Percentiles rank a stretch among this genome's conserved stretches.
phyloP scores from a whole-genome alignment of 1,140 invertebrate genomes.

The Saccostrea cuccullata region DNA sequence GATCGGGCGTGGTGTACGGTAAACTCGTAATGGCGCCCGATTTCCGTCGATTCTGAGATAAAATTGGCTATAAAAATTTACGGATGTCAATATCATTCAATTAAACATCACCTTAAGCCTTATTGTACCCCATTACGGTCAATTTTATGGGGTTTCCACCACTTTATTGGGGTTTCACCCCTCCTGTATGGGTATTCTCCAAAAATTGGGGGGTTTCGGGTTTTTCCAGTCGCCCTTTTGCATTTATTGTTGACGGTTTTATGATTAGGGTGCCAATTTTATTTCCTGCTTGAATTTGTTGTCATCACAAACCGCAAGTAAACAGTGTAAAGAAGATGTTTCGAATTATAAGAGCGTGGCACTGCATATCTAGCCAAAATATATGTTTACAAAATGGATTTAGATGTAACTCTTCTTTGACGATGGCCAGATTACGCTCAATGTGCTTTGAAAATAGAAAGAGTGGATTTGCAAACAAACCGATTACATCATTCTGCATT shows the following conservation, averaged over 20 bases:
- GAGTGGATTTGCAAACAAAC: neutral
- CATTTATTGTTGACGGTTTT: neutral
- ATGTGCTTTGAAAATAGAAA: neutral
- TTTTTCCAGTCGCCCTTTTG: no score
- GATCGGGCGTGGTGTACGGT: no score
- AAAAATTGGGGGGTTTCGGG: no score
- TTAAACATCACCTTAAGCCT: no score
- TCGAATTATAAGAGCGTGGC: neutral
- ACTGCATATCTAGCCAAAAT: neutral
- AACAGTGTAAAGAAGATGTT: neutral
- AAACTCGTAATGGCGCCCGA: no score
- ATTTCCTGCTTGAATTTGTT: neutral
- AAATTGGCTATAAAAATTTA: no score
- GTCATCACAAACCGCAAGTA: neutral
- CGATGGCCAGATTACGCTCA: neutral
- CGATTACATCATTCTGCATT: neutral
- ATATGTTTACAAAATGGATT: neutral
- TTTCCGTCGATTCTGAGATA: no score
- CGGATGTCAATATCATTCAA: no score
- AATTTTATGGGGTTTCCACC: no score
- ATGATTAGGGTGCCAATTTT: neutral
- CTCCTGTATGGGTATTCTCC: no score
- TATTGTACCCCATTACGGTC: no score
- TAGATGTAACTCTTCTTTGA: neutral
- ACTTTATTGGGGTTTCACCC: no score